phyloP scores from a whole-genome alignment of 1,140 invertebrate genomes.

The Apis dorsata region DNA sequence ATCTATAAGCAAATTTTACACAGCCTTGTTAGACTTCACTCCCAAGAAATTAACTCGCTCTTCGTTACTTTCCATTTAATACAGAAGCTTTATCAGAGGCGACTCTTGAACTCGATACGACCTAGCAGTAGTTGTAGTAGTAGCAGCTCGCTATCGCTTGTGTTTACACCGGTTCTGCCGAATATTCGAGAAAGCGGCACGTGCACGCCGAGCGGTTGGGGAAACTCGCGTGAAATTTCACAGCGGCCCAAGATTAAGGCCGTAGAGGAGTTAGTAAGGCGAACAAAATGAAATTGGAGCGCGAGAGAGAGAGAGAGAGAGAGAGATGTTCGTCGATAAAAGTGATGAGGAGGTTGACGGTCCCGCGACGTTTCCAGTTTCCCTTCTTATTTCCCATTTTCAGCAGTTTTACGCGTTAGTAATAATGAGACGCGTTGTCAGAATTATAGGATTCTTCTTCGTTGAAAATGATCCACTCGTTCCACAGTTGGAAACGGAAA shows the following conservation, averaged over 20 bases:
- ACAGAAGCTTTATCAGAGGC: background rate
- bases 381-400: slow-evolving; percentile 38
- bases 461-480: slow-evolving; percentile 29
- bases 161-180: slow-evolving; percentile 34
- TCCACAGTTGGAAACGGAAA: slow-evolving; percentile 27
- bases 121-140: too few relatives aligned
- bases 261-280: slow-evolving; percentile 33
- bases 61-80: background rate
- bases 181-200: background rate
- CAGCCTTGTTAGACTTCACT: background rate
- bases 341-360: background rate
- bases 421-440: slow-evolving; percentile 31
- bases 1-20: background rate
- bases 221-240: slow-evolving; percentile 55
- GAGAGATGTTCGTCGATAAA: slow-evolving; percentile 1
- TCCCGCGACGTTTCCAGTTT: slow-evolving; percentile 12
- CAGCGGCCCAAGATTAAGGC: slow-evolving; percentile 47
- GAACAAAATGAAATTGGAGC: slow-evolving; percentile 56
- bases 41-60: slow-evolving; percentile 1
- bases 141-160: slow-evolving; percentile 38
- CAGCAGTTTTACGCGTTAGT: slow-evolving; percentile 15
- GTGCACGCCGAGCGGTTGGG: background rate
- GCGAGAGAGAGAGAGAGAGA: background rate
- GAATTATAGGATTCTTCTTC: background rate
- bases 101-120: slow-evolving; percentile 23